Evolutionary conservation across 2,888 invertebrate species (phyloP), one percentile per base, ranked within the genome.

Genomic region (Eugnorisma glareosa): DNA sequence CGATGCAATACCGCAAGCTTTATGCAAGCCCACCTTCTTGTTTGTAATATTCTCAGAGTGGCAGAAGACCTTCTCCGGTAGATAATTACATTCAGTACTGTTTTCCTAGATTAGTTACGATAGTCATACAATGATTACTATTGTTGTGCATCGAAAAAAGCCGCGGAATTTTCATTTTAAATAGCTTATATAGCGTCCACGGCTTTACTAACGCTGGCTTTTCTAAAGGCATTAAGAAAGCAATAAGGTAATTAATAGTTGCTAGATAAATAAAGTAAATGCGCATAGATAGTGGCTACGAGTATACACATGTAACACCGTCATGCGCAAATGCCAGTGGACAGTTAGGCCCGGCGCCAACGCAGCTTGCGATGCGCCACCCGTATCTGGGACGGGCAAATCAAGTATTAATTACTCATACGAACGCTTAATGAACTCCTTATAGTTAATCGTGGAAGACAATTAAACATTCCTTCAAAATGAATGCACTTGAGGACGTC

Each of bases 311-410:
- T 91, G 90, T 89, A 92, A 90, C 89, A 90, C 81, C 83, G 85
- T 84, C 88, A 92, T 94, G 92, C 92, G 90, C 93, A 93, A 95
- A 95, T 93, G 93, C 93, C 93, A 92, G 89, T 91, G 93, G 93
- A 96, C 96, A 96, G 96, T 96, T 96, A 96, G 93, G 88, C 86
- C 81, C 90, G 96, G 96, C 96, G 96, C 96, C 96, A 92, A 82
- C 88, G 92, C 90, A 92, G 92, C 91, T 96, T 96, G 94, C 91
- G 92, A 96, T 96, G 96, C 96, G 92, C 93, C 90, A 84, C 93
- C 93, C 94, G 96, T 96, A 95, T 93, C 93, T 94, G 93, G 96
- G 94, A 95, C 96, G 93, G 90, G 93, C 94, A 92, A 94, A 95
- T 95, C 93, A 93, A 92, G 93, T 94, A 94, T 94, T 96, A 96